Base-by-base conservation (phyloP, 1,140 invertebrate species). In the Pseudoatta argentina region DNA sequence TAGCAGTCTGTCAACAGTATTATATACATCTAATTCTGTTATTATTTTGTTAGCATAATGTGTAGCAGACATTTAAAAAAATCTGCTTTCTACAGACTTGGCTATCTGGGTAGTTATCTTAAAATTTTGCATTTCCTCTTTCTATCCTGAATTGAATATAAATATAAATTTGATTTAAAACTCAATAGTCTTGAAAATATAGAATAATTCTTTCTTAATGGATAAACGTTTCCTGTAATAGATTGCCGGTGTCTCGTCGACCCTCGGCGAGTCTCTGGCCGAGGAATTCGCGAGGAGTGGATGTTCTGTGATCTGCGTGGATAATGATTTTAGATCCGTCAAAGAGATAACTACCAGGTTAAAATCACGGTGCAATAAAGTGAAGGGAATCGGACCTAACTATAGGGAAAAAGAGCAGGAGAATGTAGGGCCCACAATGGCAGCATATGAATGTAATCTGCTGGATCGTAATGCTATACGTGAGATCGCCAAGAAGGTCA, bases 231-330 rank as follows among this genome's bases (percentile, higher is more conserved):
- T 75, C 4, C 3, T 61, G 12, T 7, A 10, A 61, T 67, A 95
- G 95, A 87, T 95, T 76, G 93, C 93, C 24, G 95, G 95, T 14
- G 92, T 92, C 3, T 91, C 92, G 1, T 93, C 94, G 21, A 88
- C 86, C 1, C 48, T 95, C 14, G 95, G 95, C 10, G 91, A 90
- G 55, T 90, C 83, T 1, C 72, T 95, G 21, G 94, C 93, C 3
- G 88, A 93, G 10, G 93, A 94, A 87, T 95, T 95, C 39, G 90
- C 93, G 0, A 90, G 71, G 44, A 86, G 73, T 16, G 94, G 94
- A 12, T 95, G 95, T 69, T 92, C 91, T 53, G 92, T 95, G 12
- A 88, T 94, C 57, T 95, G 94, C 63, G 89, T 95, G 14, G 95
- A 95, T 73, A 79, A 88, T 2, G 88, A 94, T 64, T 66, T 87